Evolutionary conservation across 1,140 invertebrate species (phyloP).

Genomic region (Papilio glaucus): DNA sequence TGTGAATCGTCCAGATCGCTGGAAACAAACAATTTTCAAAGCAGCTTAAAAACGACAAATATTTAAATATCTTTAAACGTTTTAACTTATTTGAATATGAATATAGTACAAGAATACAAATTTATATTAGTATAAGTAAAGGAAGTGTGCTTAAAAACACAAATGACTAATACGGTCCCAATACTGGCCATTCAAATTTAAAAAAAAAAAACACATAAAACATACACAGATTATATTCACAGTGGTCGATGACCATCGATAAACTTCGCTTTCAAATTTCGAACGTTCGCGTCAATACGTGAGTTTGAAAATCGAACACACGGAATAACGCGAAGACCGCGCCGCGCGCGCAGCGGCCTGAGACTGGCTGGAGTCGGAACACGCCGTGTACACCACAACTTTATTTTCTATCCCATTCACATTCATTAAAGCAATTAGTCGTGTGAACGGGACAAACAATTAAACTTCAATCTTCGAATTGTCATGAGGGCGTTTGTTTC

Average conservation of each 20-base stretch:
- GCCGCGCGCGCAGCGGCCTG: conserved; percentile 69
- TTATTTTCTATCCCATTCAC: conserved; percentile 56
- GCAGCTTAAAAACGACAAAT: conserved; percentile 21
- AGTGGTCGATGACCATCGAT: conserved; percentile 50
- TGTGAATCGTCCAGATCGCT: not conserved
- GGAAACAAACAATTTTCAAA: conserved; percentile 7
- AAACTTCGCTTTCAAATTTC: conserved; percentile 70
- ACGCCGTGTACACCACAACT: conserved; percentile 58
- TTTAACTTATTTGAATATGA: conserved; percentile 19
- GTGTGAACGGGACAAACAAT: conserved; percentile 52
- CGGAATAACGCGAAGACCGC: conserved; percentile 61
- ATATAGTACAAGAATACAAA: conserved; percentile 24
- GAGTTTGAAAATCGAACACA: conserved; percentile 52
- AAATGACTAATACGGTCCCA: conserved; percentile 34
- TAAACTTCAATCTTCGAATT: conserved; percentile 51
- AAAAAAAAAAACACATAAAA: conserved; percentile 48
- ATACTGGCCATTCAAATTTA: conserved; percentile 45
- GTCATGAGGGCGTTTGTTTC: conserved; percentile 59
- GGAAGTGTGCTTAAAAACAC: conserved; percentile 26
- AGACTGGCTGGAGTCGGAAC: conserved; percentile 75
- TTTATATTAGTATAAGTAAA: conserved; percentile 15
- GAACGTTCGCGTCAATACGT: conserved; percentile 54
- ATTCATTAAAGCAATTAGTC: conserved; percentile 44
- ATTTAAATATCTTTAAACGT: conserved; percentile 12
- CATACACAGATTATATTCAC: conserved; percentile 41